Conservation (phyloP, 2,797 vertebrate species). For the Darevskia mixta region DNA sequence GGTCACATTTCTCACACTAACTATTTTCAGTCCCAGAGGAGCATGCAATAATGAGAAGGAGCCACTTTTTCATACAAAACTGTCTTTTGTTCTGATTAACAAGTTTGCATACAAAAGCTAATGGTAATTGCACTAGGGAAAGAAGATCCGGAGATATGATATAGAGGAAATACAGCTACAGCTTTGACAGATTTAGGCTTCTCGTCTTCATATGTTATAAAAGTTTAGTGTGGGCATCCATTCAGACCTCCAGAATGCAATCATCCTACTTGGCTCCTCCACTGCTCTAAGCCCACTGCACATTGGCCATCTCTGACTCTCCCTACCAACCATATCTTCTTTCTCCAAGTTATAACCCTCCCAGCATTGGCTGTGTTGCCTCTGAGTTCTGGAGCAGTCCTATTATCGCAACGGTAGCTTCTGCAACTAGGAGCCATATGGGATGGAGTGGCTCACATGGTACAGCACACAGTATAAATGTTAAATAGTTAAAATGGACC, state of each 20-base stretch:
- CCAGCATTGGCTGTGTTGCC: not conserved
- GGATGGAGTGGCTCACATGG: not conserved
- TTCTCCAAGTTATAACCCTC: not conserved
- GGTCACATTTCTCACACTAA: conserved; percentile 77
- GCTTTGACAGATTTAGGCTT: not conserved
- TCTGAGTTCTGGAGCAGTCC: not conserved
- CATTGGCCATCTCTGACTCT: not conserved
- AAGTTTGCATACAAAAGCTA: conserved; percentile 70
- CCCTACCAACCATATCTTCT: not conserved
- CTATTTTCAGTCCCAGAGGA: conserved; percentile 67
- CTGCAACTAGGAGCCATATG: not conserved
- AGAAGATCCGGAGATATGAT: not conserved
- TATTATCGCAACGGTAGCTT: not conserved
- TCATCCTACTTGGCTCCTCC: not conserved
- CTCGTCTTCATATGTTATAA: too few species aligned
- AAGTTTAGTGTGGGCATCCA: too few species aligned
- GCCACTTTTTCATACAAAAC: conserved; percentile 70
- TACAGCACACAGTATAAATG: not conserved
- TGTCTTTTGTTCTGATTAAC: conserved; percentile 72
- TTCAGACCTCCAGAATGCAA: not conserved
- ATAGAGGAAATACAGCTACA: not conserved
- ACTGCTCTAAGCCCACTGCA: not conserved
- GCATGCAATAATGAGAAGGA: conserved; percentile 61
- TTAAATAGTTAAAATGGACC: not conserved
- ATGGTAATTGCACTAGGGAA: conserved; percentile 29